phyloP scores from a whole-genome alignment of 1,140 invertebrate genomes.

The Amyelois transitella region DNA sequence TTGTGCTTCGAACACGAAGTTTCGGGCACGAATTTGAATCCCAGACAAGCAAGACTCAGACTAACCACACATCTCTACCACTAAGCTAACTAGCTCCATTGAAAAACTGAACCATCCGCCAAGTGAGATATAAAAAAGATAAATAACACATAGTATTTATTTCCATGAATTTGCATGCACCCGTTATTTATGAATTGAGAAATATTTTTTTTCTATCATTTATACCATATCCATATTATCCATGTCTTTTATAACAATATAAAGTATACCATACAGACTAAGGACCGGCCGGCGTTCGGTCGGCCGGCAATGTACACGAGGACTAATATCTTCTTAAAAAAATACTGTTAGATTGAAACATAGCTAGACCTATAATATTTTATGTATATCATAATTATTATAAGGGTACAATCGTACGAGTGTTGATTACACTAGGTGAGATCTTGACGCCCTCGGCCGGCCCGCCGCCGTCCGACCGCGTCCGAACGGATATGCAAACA shows the following conservation, averaged over 20 bases:
- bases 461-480: conserved; percentile 58
- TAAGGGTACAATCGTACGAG: conserved; percentile 65
- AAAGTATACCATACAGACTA: conserved; percentile 69
- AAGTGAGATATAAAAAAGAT: conserved; percentile 73
- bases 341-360: conserved; percentile 74
- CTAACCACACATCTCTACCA: conserved; percentile 37
- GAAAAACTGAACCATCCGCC: conserved; percentile 61
- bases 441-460: conserved; percentile 63
- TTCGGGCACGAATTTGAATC: conserved; percentile 8
- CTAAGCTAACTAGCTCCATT: conserved; percentile 46
- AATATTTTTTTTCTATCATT: conserved; percentile 70
- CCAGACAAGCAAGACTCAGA: conserved; percentile 15
- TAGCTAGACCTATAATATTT: conserved; percentile 70
- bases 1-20: conserved; percentile 31
- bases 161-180: conserved; percentile 70
- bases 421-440: conserved; percentile 70
- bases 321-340: conserved; percentile 75
- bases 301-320: conserved; percentile 66
- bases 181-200: conserved; percentile 71
- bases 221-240: conserved; percentile 66
- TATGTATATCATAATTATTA: conserved; percentile 67
- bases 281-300: conserved; percentile 51
- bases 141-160: conserved; percentile 71
- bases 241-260: conserved; percentile 71
- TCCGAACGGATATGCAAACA: conserved; percentile 68